Base-by-base conservation (phyloP, 2,888 invertebrate genomes). In the Invenusta paracnida region DNA sequence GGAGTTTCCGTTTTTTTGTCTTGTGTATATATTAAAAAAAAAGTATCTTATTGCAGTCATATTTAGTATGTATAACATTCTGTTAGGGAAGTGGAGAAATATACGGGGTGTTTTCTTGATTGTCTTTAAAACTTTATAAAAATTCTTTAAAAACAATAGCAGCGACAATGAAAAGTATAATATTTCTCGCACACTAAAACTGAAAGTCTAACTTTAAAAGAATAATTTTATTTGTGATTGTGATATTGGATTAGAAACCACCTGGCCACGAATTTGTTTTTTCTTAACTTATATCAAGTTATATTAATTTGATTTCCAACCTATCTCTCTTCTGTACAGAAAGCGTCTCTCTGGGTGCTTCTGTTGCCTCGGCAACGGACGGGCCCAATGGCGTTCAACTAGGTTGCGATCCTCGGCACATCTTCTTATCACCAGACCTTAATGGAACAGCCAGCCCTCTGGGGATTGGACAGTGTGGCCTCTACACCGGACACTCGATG, bases 391-490 rank as follows among this genome's bases (percentile, higher is more conserved):
- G 84, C 5, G 84, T 84, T 5, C 84, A 84, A 25, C 29, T 84
- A 30, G 84, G 84, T 23, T 84, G 84, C 28, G 84, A 84, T 84
- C 84, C 84, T 29, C 67, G 84, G 27, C 73, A 73, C 27, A 25
- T 73, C 27, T 84, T 67, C 30, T 25, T 84, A 29, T 84, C 84
- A 23, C 67, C 67, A 25, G 73, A 25, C 13, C 28, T 30, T 2
- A 67, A 84, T 29, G 84, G 84, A 28, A 29, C 73, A 1, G 25
- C 67, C n/a, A 67, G 27, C 28, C 29, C 84, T 1, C 2, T 67
- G 5, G 84, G 84, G 27, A 84, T 84, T 27, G 84, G 84, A 13
- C 84, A 84, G 25, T 84, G 84, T 67, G 73, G 84, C 25, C 67
- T 84, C 30, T 84, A 84, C 23, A 84, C 84, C 2, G 84, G 84